Percentiles rank a stretch among this genome's conserved stretches.
Evolutionary conservation across 2,797 vertebrate genomes (phyloP).

Genomic region (Sebastes melanostomus): DNA sequence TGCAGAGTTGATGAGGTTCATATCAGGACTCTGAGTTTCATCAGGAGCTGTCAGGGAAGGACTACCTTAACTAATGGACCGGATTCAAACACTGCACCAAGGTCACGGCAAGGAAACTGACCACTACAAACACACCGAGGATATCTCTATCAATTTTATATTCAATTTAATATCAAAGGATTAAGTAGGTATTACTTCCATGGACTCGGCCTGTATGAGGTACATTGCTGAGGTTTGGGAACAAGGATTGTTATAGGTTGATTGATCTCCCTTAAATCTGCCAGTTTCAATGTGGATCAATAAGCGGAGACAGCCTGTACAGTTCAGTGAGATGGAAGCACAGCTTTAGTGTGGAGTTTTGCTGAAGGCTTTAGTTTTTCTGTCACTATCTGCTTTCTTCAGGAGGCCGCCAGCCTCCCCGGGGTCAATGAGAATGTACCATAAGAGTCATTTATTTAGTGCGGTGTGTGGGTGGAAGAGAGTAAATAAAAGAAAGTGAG

Average conservation of each 20-base stretch:
- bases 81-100: conserved; percentile 26
- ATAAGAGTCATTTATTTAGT: neutral
- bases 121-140: neutral
- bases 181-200: neutral
- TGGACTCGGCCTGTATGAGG: neutral
- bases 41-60: conserved; percentile 24
- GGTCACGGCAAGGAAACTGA: conserved; percentile 33
- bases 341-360: neutral
- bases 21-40: conserved; percentile 29
- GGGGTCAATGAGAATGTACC: neutral
- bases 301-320: neutral
- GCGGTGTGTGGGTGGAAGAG: neutral
- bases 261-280: neutral
- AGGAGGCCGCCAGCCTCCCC: neutral
- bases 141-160: neutral
- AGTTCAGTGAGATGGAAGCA: neutral
- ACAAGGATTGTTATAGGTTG: neutral
- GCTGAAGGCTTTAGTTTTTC: conserved; percentile 3
- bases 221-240: neutral
- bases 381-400: neutral
- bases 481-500: neutral
- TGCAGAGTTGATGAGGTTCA: conserved; percentile 33
- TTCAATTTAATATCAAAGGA: neutral
- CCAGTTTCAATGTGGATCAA: conserved; percentile 19
- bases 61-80: conserved; percentile 29